phyloP scores from a whole-genome alignment of 2,888 invertebrate species.

The Teinopalpus imperialis region DNA sequence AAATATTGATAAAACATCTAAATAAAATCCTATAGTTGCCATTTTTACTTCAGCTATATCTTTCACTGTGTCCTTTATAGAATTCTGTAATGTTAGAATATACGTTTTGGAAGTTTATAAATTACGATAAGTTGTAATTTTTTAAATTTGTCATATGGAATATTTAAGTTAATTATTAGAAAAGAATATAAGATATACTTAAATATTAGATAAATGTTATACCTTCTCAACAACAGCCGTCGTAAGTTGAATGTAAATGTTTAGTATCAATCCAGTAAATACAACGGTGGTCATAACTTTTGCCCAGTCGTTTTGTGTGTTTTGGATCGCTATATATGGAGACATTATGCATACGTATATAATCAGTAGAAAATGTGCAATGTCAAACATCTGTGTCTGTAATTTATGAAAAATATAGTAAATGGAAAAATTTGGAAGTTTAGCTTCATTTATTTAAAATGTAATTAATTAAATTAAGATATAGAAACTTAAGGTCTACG shows the following conservation, averaged over 20 bases:
- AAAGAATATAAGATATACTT: too few species aligned
- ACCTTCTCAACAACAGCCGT: slow-evolving; percentile 73
- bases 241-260: slow-evolving; percentile 72
- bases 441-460: too few species aligned
- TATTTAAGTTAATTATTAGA: too few species aligned
- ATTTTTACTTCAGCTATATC: slow-evolving; percentile 72
- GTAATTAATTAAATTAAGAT: too few species aligned
- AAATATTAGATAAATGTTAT: too few species aligned
- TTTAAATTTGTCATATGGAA: too few species aligned
- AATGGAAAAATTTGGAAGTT: slow-evolving; percentile 22
- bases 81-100: too few species aligned
- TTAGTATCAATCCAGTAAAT: slow-evolving; percentile 58
- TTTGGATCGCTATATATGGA: slow-evolving; percentile 61
- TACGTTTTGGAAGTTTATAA: too few species aligned
- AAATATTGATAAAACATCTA: slow-evolving; percentile 69
- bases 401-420: slow-evolving; percentile 30
- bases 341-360: slow-evolving; percentile 62
- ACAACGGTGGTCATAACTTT: slow-evolving; percentile 55
- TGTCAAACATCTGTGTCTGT: slow-evolving; percentile 65
- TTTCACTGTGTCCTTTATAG: slow-evolving; percentile 57
- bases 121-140: too few species aligned
- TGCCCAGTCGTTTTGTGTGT: slow-evolving; percentile 47
- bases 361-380: slow-evolving; percentile 62
- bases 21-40: slow-evolving; percentile 64
- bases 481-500: slow-evolving; percentile 38